A percentile compares a stretch with the other conserved stretches of the same genome.
Conservation (phyloP, 2,797 vertebrate genomes). For the Gastrophryne carolinensis region DNA sequence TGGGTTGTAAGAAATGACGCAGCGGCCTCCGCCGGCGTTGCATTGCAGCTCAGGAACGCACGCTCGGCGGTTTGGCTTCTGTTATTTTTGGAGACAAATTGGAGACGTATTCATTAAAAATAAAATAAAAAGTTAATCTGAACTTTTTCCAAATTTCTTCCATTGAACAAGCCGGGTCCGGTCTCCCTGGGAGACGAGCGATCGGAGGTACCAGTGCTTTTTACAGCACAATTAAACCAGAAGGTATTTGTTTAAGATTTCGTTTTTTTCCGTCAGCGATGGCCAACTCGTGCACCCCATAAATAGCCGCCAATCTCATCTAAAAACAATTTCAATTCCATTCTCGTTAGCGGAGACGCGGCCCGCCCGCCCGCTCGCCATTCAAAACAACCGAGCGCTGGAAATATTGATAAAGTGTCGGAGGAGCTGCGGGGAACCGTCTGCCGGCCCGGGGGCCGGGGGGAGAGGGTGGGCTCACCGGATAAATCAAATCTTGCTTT, state of each 20-base stretch:
- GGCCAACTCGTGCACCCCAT: conserved; percentile 49
- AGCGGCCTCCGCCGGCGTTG: neutral
- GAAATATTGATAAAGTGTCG: conserved; percentile 48
- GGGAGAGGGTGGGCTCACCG: neutral
- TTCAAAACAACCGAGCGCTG: conserved; percentile 11
- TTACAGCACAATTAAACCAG: conserved; percentile 48
- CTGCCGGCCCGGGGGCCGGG: neutral
- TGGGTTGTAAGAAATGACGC: conserved; percentile 14
- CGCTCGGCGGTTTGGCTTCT: neutral
- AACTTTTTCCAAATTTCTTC: neutral
- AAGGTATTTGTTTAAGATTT: conserved; percentile 44
- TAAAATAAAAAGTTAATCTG: neutral
- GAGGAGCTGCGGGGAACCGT: conserved; percentile 3
- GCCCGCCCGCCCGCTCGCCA: neutral
- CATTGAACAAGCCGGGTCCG: neutral
- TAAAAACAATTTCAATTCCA: conserved; percentile 38
- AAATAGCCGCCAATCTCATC: conserved; percentile 42
- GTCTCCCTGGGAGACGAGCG: neutral
- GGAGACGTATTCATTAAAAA: conserved; percentile 35
- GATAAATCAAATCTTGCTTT: conserved; percentile 12
- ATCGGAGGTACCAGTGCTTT: conserved; percentile 16
- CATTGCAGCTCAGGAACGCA: neutral
- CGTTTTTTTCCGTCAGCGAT: conserved; percentile 44
- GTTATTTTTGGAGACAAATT: conserved; percentile 49
- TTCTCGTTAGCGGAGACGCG: conserved; percentile 34